Evolutionary conservation across 64 coral and sea anemone species (phyloP).

Genomic region (Porites australiensis): DNA sequence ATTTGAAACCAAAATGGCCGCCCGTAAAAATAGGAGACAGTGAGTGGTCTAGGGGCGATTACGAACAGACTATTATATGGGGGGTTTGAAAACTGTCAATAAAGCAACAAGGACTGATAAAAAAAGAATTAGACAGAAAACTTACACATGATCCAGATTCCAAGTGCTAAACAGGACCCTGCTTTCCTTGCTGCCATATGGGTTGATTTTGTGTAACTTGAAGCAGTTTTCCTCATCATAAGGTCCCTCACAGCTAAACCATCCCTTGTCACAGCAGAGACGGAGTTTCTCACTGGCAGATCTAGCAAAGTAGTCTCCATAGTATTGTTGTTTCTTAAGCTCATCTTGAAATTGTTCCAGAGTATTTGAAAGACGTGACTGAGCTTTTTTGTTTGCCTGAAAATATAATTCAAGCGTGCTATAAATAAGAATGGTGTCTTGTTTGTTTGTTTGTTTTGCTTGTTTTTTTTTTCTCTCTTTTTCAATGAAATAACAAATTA

Average conservation of each 20-base stretch:
- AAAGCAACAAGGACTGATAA: no score
- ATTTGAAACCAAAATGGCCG: no score
- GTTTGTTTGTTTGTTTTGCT: not conserved
- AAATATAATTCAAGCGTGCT: not conserved
- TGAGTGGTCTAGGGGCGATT: not conserved
- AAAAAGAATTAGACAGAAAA: not conserved
- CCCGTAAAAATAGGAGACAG: no score
- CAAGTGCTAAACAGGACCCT: conserved; percentile 95
- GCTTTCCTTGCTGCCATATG: conserved; percentile 92
- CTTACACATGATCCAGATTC: conserved; percentile 99
- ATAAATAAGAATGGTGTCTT: not conserved
- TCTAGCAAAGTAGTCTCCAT: conserved; percentile 90
- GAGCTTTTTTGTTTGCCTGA: conserved; percentile 72
- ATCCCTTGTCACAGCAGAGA: conserved; percentile 84
- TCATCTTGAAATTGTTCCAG: conserved; percentile 74
- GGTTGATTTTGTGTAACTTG: conserved; percentile 86
- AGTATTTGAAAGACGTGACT: not conserved
- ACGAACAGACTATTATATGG: not conserved
- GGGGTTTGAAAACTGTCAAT: not conserved
- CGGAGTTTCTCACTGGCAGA: conserved; percentile 60
- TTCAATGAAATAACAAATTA: no score
- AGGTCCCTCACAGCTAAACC: conserved; percentile 89
- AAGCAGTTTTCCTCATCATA: conserved; percentile 70
- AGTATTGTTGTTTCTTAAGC: conserved; percentile 65
- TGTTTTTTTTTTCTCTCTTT: no score